These are phyloP conservation scores for Okamejei kenojei DNA, from an alignment of 2,797 vertebrate species.

Conservation along the genomic window DNA sequence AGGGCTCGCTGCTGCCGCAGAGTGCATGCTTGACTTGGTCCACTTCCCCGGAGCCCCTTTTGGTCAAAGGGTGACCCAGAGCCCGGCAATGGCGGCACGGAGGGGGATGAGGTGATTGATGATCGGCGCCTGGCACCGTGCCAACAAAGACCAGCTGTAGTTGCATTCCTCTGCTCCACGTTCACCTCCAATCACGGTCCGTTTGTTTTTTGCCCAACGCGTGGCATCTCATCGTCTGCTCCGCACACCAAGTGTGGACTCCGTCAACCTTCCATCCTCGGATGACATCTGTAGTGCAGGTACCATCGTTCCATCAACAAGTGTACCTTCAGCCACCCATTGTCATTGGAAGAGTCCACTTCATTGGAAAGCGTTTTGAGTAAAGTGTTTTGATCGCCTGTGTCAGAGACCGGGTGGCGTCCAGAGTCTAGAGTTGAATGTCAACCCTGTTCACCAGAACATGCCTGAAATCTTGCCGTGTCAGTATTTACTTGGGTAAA, in stretches of 20 bases:
- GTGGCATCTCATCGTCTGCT: background rate
- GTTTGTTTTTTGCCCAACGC: background rate
- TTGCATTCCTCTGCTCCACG: background rate
- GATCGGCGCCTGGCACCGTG: background rate
- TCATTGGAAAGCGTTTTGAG: background rate
- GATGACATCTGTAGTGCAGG: background rate
- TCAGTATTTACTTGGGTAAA: background rate
- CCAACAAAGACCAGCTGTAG: background rate
- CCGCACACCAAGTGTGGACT: background rate
- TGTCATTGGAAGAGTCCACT: background rate
- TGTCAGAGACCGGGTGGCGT: background rate
- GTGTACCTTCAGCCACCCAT: background rate
- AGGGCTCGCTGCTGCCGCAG: background rate
- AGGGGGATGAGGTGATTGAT: background rate
- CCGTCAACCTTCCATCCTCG: background rate
- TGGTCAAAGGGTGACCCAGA: background rate
- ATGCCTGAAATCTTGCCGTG: background rate
- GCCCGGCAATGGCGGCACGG: background rate
- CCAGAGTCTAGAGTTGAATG: background rate
- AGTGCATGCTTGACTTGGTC: conserved; percentile 22
- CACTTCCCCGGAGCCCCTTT: background rate
- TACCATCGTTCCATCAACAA: background rate
- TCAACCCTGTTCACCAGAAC: background rate
- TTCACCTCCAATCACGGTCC: background rate
- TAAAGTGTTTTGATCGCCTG: background rate